These are phyloP conservation scores for Anisognathus igniventris DNA, from an alignment of 2,797 vertebrate genomes.

Conservation along the genomic window DNA sequence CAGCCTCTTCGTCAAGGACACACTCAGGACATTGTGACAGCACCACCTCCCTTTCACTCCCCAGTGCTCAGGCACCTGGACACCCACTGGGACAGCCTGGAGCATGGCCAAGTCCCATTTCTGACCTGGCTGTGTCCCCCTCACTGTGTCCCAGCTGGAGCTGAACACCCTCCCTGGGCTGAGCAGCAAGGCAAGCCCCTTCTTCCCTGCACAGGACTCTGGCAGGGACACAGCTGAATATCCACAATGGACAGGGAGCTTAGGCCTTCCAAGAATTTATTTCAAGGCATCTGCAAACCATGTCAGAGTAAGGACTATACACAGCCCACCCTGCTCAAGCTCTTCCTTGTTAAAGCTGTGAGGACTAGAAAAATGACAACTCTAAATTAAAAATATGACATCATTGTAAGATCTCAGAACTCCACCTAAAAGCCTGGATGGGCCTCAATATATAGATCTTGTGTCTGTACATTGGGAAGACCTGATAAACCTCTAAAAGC, in stretches of 20 bases:
- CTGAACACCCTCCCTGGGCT: fast-evolving
- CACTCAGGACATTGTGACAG: background rate
- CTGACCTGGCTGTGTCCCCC: background rate
- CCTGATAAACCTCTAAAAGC: background rate
- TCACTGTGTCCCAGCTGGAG: background rate
- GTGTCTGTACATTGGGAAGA: background rate
- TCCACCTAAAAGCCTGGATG: background rate
- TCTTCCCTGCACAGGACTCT: background rate
- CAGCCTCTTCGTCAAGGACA: background rate
- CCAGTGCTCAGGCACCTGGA: background rate
- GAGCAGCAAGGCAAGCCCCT: background rate
- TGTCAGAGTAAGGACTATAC: background rate
- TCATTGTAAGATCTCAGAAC: background rate
- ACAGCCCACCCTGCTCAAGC: background rate
- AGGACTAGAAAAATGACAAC: background rate
- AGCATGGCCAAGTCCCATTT: background rate
- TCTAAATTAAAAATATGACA: background rate
- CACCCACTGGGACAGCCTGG: background rate
- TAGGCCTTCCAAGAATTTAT: background rate
- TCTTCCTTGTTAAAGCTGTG: background rate
- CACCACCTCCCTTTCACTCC: background rate
- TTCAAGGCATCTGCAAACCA: background rate
- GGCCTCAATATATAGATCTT: background rate
- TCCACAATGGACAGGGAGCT: background rate
- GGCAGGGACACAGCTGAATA: background rate